These are phyloP conservation scores for Eulemur coronatus DNA, from an alignment of 2,797 vertebrate genomes.

Conservation along the genomic window DNA sequence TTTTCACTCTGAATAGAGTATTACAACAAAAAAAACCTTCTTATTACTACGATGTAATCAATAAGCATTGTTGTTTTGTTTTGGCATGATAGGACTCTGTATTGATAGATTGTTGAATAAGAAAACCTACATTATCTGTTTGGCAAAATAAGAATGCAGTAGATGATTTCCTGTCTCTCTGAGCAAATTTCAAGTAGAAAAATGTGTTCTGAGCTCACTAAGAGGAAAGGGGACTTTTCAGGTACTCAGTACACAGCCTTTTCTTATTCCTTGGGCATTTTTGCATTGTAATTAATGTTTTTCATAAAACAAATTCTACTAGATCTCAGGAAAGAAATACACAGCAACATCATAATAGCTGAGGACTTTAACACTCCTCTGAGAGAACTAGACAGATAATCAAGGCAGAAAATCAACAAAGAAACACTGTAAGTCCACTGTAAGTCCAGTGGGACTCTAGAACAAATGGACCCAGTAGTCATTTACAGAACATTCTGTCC, in stretches of 20 bases:
- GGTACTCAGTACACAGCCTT: not conserved
- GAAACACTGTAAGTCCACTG: not conserved
- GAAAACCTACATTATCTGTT: not conserved
- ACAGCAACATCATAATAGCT: not conserved
- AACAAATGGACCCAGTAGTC: too few species aligned
- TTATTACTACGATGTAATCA: not conserved
- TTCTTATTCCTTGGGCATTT: not conserved
- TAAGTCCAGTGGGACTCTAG: not conserved
- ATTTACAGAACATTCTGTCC: not conserved
- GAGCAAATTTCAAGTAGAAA: conserved; percentile 36
- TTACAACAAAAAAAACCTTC: not conserved
- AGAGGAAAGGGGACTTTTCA: not conserved
- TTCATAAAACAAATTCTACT: not conserved
- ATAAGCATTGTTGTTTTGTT: not conserved
- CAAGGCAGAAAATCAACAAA: not conserved
- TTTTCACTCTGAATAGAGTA: conserved; percentile 10
- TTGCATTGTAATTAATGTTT: not conserved
- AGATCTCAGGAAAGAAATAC: not conserved
- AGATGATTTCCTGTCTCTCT: not conserved
- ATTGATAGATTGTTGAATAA: not conserved
- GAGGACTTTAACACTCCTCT: not conserved
- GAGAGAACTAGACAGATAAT: not conserved
- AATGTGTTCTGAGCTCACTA: not conserved
- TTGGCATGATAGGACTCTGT: not conserved
- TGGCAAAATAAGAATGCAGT: not conserved